Evolutionary conservation across 2,113 vertebrate species (phyloP).

Genomic region (Mormoops blainvillei): DNA sequence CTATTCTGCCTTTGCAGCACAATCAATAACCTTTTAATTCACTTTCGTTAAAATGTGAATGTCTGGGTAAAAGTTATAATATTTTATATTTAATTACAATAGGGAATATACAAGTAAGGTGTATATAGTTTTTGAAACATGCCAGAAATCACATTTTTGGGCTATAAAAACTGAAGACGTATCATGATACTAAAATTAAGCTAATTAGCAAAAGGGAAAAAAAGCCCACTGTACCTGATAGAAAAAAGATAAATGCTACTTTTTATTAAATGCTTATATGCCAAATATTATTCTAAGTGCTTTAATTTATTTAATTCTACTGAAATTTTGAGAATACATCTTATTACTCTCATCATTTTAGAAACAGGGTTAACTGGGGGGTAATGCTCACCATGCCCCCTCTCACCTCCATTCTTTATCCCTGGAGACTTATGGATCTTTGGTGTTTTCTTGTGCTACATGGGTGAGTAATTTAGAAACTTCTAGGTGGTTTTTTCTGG

Average conservation of each 20-base stretch:
- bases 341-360: not conserved
- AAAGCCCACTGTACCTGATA: not conserved
- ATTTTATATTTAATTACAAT: not conserved
- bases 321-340: not conserved
- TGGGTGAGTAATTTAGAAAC: not conserved
- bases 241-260: conserved; percentile 16
- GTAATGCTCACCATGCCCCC: not conserved
- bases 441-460: not conserved
- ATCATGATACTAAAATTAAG: not conserved
- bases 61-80: not conserved
- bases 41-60: not conserved
- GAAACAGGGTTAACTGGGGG: not conserved
- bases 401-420: not conserved
- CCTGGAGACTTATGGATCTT: not conserved
- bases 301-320: conserved; percentile 12
- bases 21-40: not conserved
- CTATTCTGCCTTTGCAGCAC: not conserved
- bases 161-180: not conserved
- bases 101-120: not conserved
- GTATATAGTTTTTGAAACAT: not conserved
- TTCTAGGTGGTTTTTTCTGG: not conserved
- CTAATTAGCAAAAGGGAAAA: not conserved
- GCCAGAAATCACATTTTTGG: not conserved
- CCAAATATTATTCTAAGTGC: conserved; percentile 23
- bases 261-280: conserved; percentile 31